Base-by-base conservation (phyloP, 2,797 vertebrate species). In the Dicrostonyx torquatus region DNA sequence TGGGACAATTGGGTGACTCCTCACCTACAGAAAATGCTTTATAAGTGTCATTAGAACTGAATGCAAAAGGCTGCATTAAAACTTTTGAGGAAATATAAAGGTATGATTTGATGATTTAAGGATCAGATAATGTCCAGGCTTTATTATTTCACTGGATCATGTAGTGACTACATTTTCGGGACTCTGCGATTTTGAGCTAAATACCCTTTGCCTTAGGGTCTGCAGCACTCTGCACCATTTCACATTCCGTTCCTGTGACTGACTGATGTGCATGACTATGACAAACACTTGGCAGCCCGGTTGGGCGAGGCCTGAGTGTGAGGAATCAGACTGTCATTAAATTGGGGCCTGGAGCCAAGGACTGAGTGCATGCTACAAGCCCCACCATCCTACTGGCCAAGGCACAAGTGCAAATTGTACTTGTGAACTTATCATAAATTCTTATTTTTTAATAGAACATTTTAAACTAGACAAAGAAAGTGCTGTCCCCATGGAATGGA, bases 281-380 rank as follows among this genome's bases (percentile, higher is more conserved):
- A 97, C 97, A 97, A 97, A 93, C 1, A 20, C 94, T 97, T 97
- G 97, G 97, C 96, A 97, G 50, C 78, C 72, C 93, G 58, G 2
- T 76, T 92, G 90, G 95, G 88, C 4, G 60, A 66, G n/a, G 88
- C 8, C 2, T 95, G 26, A 93, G 88, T 97, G 70, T 92, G 94
- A 97, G 43, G 92, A 96, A 45, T 55, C 6, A 92, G 86, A 93
- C 58, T 11, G 1, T 24, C 95, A 82, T 96, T 97, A 78, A 66
- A 40, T 34, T 12, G 18, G 22, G 80, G 20, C 75, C 82, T 43
- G 34, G 87, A 43, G 94, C 91, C 94, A 94, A 92, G 0, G 1
- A 22, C 89, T 15, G 18, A 96, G 96, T 94, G 55, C 0, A 34
- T 55, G 40, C 94, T 97, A 97, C 95, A 95, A 96, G 66, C 66